Evolutionary conservation across 2,888 invertebrate genomes (phyloP), one percentile per base, ranked within the genome.

Genomic region (Athalia rosae): DNA sequence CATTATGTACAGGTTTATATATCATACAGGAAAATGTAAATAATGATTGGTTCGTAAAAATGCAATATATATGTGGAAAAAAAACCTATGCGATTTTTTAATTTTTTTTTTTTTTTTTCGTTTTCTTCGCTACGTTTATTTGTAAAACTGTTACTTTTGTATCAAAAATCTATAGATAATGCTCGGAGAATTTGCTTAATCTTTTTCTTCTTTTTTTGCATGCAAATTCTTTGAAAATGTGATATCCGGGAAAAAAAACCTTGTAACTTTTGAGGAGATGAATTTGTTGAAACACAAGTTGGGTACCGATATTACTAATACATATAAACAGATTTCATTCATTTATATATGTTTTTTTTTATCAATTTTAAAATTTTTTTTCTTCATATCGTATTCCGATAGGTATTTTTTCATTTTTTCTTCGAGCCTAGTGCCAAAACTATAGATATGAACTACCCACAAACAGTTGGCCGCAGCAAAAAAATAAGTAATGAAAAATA

Each of bases 1-100:
- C 80, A 79, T 81, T 86, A 86, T 86, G 62, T 86, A 86, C 86
- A 86, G 82, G 82, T 61, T 28, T 47, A 13, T 67, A 80, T 87
- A 87, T 86, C 80, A 82, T 87, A 87, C 87, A 82, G 79, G 61
- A 61, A 74, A 74, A 8, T 15, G 28, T 74, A 62, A 61, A 61
- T 48, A 74, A 47, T 61, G 74, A 74, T 62, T 61, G 59, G 74
- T 50, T 74, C 61, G 11, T 50, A 6, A 28, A 66, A 74, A 61
- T 74, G 74, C 41, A 48, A n/a, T 61, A 61, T 74, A n/a, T 13
- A 4, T 8, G 61, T 28, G 15, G 15, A 50, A 9, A 28, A 74
- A 74, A 74, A 58, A n/a, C n/a, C 6, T 43, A 43, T 71, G 43
- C 71, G 43, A 50, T 67, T 50, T 4, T 15, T 67, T 9, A 28